Conservation (phyloP, 2,797 vertebrate genomes). For the Pseudochromis fuscus region DNA sequence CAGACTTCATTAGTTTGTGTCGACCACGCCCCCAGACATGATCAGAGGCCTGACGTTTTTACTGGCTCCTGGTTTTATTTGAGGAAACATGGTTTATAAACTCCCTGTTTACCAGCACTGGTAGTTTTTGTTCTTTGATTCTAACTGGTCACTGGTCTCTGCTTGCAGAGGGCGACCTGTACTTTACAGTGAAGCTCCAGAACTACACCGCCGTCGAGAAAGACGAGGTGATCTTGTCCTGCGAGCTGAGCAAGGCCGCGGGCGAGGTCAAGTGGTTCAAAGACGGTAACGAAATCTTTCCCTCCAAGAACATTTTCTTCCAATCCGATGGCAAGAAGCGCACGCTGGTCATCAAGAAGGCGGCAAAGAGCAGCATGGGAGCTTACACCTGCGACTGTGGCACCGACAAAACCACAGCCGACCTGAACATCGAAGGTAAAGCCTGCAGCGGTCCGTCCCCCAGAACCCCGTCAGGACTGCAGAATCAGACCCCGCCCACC, state of each 20-base stretch:
- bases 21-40: too few relatives aligned
- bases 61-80: too few relatives aligned
- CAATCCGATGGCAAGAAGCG: conserved; percentile 92
- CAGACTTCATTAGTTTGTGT: too few relatives aligned
- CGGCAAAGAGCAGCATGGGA: conserved; percentile 89
- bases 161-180: conserved; percentile 95
- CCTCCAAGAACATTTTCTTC: conserved; percentile 89
- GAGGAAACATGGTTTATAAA: too few relatives aligned
- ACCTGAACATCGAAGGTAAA: conserved; percentile 94
- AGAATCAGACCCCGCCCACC: conserved; percentile 4
- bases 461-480: conserved; percentile 7
- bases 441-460: background rate
- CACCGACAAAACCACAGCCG: conserved; percentile 92
- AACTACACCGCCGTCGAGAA: conserved; percentile 96
- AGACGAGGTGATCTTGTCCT: conserved; percentile 92
- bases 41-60: too few relatives aligned
- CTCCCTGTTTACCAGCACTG: too few relatives aligned
- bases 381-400: conserved; percentile 94
- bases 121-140: too few relatives aligned
- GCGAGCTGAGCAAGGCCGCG: conserved; percentile 94
- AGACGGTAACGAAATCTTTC: conserved; percentile 90
- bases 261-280: conserved; percentile 95
- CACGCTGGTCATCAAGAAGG: conserved; percentile 90
- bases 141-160: conserved; percentile 53
- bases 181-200: conserved; percentile 94